Base-by-base conservation (phyloP, 2,888 invertebrate species). In the Acrocera orbiculus region DNA sequence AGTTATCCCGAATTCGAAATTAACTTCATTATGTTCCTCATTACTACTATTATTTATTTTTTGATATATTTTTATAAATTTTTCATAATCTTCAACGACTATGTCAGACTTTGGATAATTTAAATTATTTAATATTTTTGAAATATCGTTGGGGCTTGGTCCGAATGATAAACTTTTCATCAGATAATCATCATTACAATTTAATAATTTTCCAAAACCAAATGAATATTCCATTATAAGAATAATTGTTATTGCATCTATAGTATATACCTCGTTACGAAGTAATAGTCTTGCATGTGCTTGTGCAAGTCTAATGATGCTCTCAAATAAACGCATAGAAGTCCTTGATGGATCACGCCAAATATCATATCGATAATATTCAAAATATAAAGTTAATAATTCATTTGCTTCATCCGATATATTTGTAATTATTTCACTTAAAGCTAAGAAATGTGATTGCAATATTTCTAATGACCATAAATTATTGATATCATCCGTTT, bases 271-370 rank as follows among this genome's bases (percentile, higher is more conserved):
- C 42, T 69, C 64, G 3, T 67, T 59, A 38, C 80, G 69, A 47
- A 71, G 79, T 82, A 89, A 80, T 16, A 90, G 62, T 22, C 78
- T 67, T 15, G 89, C 87, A 56, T 92, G 90, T 2, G 85, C 87
- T 65, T 81, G 79, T 5, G 81, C 76, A 49, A 83, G 64, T 75
- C 89, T 73, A 16, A 86, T 73, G 51, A 89, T 69, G 56, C 87
- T 87, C 52, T 90, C 87, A 37, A 89, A 61, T 51, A 89, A 69
- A 42, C 90, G 65, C 30, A 87, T 80, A 2, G 89, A 87, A 2
- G 85, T 87, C 33, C 87, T 65, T 1, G 85, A 77, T 37, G 76
- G 73, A 55, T 77, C 80, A 43, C 81, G 65, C 27, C 63, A 54
- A 38, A 70, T 68, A 4, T 76, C 66, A 40, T 66, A 66, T 42